Evolutionary conservation across 2,113 vertebrate species (phyloP), one percentile per base, ranked within the genome.

Genomic region (Dasyurus viverrinus): DNA sequence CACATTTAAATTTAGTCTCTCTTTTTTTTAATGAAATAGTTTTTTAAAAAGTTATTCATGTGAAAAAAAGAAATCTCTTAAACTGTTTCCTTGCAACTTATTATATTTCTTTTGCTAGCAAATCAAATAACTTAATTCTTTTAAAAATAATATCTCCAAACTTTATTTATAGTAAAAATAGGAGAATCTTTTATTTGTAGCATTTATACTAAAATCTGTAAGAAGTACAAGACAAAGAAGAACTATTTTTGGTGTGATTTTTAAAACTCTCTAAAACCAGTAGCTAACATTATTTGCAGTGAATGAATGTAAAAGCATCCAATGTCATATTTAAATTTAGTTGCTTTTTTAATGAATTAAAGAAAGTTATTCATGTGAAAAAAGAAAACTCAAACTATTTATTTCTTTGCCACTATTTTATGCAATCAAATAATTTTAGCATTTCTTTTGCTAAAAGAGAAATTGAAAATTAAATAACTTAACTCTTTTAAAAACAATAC

Each of bases 131-230:
- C 19, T 84, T 84, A 23, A 84, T 42, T n/a, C 30, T 84, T 6
- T 42, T 84, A 84, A 84, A 76, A 84, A 48, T 42, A 84, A 48
- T 42, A 76, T 36, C 5, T 5, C 12, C 68, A 42, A 42, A 22
- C 19, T n/a, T 42, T n/a, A 6, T 95, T 94, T 92, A 93, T 84
- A 95, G 91, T 60, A 91, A 92, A 94, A 52, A 30, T 27, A 93
- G 48, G 94, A 89, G 36, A 54, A 60, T 57, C 54, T 48, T 48
- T 48, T 48, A 52, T 90, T 95, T 94, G 60, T 52, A n/a, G 94
- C 47, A 76, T 94, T 92, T 55, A 76, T 76, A 19, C 36, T 76
- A 42, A 76, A n/a, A 76, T 76, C 68, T 76, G 36, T 76, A 22
- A 89, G 90, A 48, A n/a, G 24, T 93, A 36, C 89, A 53, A 89